These are phyloP conservation scores for Dryobota labecula DNA, from an alignment of 2,888 invertebrate species.

Conservation along the genomic window DNA sequence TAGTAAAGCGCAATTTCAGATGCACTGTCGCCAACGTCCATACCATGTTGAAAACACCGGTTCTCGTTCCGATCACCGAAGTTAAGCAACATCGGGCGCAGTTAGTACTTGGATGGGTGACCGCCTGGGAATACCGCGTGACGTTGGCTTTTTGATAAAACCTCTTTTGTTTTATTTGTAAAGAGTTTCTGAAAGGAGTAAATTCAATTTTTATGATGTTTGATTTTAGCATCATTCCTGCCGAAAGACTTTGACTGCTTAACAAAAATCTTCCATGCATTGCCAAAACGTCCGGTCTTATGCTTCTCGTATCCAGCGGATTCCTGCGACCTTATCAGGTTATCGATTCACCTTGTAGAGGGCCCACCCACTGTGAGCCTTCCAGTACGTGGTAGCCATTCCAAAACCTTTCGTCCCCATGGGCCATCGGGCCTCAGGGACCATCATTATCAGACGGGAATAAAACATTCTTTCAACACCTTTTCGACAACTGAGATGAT, in stretches of 20 bases:
- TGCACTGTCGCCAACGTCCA: slow-evolving; percentile 32
- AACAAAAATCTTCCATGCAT: too few relatives aligned
- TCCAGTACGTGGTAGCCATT: neutral
- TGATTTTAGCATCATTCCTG: too few relatives aligned
- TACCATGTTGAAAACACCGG: slow-evolving; percentile 47
- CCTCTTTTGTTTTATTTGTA: too few relatives aligned
- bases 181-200: too few relatives aligned
- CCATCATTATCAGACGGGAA: too few relatives aligned
- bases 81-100: slow-evolving; percentile 87
- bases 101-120: slow-evolving; percentile 89
- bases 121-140: slow-evolving; percentile 86
- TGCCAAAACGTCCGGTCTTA: neutral
- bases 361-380: rapidly evolving
- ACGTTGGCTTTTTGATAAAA: slow-evolving; percentile 70
- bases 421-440: too few relatives aligned
- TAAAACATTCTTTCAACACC: neutral
- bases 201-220: neutral
- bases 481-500: neutral
- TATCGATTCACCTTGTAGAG: neutral
- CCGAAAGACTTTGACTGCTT: too few relatives aligned
- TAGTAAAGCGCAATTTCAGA: neutral
- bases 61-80: slow-evolving; percentile 83
- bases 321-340: neutral
- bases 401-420: neutral
- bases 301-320: neutral